Percentiles rank a stretch among this genome's conserved stretches.
phyloP scores from a whole-genome alignment of 2,113 vertebrate genomes.

The Pseudorectes ferrugineus region DNA sequence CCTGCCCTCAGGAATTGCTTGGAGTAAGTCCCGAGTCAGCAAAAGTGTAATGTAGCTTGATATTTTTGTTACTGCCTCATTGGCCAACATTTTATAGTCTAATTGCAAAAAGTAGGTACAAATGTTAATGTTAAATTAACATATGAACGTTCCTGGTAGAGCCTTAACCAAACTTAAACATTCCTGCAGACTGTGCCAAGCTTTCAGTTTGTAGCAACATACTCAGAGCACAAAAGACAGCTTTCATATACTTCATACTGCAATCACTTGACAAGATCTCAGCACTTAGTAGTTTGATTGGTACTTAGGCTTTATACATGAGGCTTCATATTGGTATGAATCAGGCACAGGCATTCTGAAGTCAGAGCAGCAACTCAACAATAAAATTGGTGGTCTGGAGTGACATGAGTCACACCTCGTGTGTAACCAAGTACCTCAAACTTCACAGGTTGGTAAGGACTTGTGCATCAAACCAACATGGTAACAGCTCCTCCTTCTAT shows the following conservation, averaged over 20 bases:
- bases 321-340: not conserved
- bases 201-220: not conserved
- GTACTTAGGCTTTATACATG: not conserved
- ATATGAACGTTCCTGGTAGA: not conserved
- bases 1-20: not conserved
- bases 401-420: accelerated
- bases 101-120: not conserved
- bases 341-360: not conserved
- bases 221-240: not conserved
- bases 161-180: not conserved
- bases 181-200: not conserved
- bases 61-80: not conserved
- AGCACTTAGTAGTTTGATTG: not conserved
- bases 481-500: not conserved
- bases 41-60: not conserved
- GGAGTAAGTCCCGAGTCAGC: not conserved
- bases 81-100: not conserved
- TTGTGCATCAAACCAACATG: not conserved
- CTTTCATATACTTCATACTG: not conserved
- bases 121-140: not conserved
- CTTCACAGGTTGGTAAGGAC: not conserved
- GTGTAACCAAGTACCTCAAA: not conserved
- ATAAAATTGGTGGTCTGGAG: not conserved
- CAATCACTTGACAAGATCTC: not conserved
- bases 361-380: not conserved